Percentiles rank a stretch among this genome's conserved stretches.
These are phyloP conservation scores for Pleuronectes platessa DNA, from an alignment of 2,113 vertebrate species.

Conservation along the genomic window DNA sequence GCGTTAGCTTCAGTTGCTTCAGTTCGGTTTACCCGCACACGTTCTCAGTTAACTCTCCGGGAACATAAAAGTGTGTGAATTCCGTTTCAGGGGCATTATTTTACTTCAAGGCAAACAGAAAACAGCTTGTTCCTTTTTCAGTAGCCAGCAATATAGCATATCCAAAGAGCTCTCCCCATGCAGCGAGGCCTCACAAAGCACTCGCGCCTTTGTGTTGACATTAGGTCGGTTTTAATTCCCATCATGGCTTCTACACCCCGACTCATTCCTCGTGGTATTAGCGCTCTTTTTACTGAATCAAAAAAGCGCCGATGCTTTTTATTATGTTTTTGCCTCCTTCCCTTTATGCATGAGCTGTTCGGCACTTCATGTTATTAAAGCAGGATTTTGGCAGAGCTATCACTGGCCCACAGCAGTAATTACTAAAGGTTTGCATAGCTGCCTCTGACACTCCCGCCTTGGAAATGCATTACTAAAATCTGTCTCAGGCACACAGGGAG, in stretches of 20 bases:
- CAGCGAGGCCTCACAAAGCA: slow-evolving; percentile 13
- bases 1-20: background rate
- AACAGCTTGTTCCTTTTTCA: slow-evolving; percentile 56
- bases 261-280: slow-evolving; percentile 42
- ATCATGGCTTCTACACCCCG: slow-evolving; percentile 48
- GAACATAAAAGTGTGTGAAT: slow-evolving; percentile 18
- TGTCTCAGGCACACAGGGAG: slow-evolving; percentile 50
- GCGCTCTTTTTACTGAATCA: slow-evolving; percentile 35
- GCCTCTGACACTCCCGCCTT: slow-evolving; percentile 57
- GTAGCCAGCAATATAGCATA: slow-evolving; percentile 43
- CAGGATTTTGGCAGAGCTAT: slow-evolving; percentile 65
- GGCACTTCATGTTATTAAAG: slow-evolving; percentile 73
- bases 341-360: slow-evolving; percentile 60
- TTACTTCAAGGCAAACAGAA: slow-evolving; percentile 57
- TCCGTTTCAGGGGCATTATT: slow-evolving; percentile 35
- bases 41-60: slow-evolving; percentile 24
- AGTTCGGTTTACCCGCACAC: slow-evolving; percentile 29
- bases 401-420: slow-evolving; percentile 77
- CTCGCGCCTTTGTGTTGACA: slow-evolving; percentile 61
- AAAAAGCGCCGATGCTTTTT: slow-evolving; percentile 46
- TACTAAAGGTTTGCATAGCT: slow-evolving; percentile 75
- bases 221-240: slow-evolving; percentile 69
- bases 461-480: slow-evolving; percentile 71
- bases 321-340: slow-evolving; percentile 60
- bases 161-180: slow-evolving; percentile 30